These are phyloP conservation scores for Leptopilina clavipes DNA, from an alignment of 1,140 invertebrate genomes.

Conservation along the genomic window DNA sequence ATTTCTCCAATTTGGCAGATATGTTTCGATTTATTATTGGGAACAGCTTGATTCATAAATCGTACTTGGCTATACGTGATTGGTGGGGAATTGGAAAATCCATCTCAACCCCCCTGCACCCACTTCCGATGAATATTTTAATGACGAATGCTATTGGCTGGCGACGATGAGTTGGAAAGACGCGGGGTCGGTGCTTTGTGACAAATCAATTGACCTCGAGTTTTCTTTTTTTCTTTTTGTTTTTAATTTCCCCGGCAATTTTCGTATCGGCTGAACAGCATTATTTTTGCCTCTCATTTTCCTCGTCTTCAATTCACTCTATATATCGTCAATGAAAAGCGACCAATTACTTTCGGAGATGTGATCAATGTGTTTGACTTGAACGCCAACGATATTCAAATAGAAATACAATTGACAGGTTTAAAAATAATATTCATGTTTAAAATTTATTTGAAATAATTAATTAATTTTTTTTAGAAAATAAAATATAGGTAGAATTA, in stretches of 20 bases:
- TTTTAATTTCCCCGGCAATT: constrained; percentile 15
- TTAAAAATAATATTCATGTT: background rate
- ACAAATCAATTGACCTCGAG: constrained; percentile 39
- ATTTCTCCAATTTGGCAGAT: background rate
- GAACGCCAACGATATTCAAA: background rate
- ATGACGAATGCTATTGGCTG: constrained; percentile 27
- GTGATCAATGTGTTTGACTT: background rate
- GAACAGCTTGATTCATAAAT: constrained; percentile 4
- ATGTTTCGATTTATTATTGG: background rate
- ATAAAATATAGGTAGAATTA: too few species aligned
- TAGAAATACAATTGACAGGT: background rate
- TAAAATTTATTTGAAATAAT: background rate
- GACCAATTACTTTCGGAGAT: constrained; percentile 10
- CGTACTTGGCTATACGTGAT: constrained; percentile 1
- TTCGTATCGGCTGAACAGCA: background rate
- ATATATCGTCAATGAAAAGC: background rate
- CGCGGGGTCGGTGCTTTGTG: constrained; percentile 19
- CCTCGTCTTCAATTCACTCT: background rate
- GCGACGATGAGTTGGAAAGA: constrained; percentile 39
- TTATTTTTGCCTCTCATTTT: constrained; percentile 11
- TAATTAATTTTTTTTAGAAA: too few species aligned
- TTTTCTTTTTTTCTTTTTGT: background rate
- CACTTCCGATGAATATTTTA: constrained; percentile 41
- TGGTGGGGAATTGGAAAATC: background rate
- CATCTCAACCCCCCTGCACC: background rate